Evolutionary conservation across 2,797 vertebrate genomes (phyloP).

Genomic region (Falco rusticolus): DNA sequence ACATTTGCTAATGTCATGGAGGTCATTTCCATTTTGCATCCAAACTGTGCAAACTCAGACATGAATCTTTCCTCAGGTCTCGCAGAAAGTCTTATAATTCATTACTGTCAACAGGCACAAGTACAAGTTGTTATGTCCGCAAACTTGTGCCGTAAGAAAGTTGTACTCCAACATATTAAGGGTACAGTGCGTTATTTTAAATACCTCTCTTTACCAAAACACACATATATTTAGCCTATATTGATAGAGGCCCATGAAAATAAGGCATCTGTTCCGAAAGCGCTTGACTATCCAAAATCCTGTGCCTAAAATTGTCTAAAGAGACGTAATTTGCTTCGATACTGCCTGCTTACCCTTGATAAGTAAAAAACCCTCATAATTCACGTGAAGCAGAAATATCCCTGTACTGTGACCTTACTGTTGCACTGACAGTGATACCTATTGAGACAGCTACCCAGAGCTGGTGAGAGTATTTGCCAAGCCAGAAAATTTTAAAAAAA

Average conservation of each 20-base stretch:
- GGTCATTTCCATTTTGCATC: not conserved
- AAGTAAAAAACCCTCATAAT: not conserved
- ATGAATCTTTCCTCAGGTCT: not conserved
- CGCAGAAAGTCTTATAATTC: not conserved
- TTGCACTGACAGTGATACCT: too few relatives aligned
- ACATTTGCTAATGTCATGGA: rapidly evolving
- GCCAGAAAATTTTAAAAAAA: not conserved
- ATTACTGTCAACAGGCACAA: not conserved
- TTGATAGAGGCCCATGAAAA: not conserved
- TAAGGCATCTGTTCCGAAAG: not conserved
- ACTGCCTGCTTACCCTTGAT: not conserved
- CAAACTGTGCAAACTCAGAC: not conserved
- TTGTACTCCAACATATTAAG: not conserved
- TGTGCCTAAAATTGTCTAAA: not conserved
- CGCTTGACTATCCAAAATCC: not conserved
- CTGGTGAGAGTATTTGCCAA: not conserved
- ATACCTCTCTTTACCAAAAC: not conserved
- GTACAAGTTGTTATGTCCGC: not conserved
- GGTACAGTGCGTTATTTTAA: not conserved
- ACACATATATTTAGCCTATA: not conserved
- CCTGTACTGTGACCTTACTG: not conserved
- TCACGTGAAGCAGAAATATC: not conserved
- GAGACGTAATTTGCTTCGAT: too few relatives aligned
- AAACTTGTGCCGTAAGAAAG: not conserved
- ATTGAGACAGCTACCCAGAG: not conserved